Evolutionary conservation across 2,113 vertebrate genomes (phyloP).

Genomic region (Eolophus roseicapilla): DNA sequence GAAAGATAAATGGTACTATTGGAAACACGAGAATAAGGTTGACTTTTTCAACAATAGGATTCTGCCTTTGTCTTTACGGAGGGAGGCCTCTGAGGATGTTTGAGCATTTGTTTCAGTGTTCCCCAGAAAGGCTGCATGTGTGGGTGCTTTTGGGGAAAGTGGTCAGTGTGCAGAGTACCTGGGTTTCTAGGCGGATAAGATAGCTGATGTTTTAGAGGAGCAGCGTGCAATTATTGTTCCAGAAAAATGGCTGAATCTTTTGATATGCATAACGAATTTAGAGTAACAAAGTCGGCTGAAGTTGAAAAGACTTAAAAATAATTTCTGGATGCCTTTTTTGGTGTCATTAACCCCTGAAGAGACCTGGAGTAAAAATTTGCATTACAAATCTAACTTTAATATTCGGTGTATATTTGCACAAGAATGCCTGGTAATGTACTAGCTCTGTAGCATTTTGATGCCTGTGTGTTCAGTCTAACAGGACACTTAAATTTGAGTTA

Average conservation of each 20-base stretch:
- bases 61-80: constrained; percentile 79
- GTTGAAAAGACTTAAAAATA: constrained; percentile 39
- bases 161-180: constrained; percentile 61
- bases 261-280: constrained; percentile 44
- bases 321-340: constrained; percentile 29
- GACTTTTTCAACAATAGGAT: constrained; percentile 81
- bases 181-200: constrained; percentile 12
- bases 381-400: constrained; percentile 52
- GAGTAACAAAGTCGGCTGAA: constrained; percentile 48
- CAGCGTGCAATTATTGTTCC: constrained; percentile 45
- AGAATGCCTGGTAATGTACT: background rate
- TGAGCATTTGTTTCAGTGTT: constrained; percentile 66
- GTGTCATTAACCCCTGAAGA: constrained; percentile 45
- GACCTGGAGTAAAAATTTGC: constrained; percentile 63
- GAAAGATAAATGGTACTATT: constrained; percentile 77
- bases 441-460: constrained; percentile 12
- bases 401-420: constrained; percentile 3
- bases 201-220: constrained; percentile 30
- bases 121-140: constrained; percentile 43
- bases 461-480: background rate
- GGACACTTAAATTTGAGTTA: constrained; percentile 1
- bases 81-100: constrained; percentile 77
- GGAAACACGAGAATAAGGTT: constrained; percentile 77
- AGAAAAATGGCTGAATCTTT: constrained; percentile 69
- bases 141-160: constrained; percentile 47